phyloP scores from a whole-genome alignment of 1,140 invertebrate genomes.

The Acromyrmex heyeri region DNA sequence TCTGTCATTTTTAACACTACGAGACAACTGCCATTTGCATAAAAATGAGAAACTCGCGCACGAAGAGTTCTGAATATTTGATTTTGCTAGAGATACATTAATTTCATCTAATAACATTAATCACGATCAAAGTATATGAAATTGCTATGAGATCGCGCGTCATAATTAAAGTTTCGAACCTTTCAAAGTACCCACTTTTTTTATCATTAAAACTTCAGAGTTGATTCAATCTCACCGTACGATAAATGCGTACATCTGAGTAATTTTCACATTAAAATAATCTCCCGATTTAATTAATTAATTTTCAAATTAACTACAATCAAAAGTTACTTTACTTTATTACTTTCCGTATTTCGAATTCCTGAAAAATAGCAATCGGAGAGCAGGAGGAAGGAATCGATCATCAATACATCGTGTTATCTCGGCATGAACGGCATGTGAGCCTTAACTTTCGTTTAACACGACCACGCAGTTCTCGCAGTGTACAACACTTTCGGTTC shows the following conservation, averaged over 20 bases:
- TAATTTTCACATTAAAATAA: background rate
- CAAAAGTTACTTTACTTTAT: too few species aligned
- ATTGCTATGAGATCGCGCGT: slow-evolving; percentile 15
- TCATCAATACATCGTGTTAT: slow-evolving; percentile 31
- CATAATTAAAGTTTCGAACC: slow-evolving; percentile 9
- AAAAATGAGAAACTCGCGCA: slow-evolving; percentile 35
- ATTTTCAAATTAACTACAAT: background rate
- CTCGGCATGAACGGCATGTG: slow-evolving; percentile 44
- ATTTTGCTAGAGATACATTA: slow-evolving; percentile 1
- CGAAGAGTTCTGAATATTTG: slow-evolving; percentile 16
- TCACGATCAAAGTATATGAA: slow-evolving; percentile 46
- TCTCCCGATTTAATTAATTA: background rate
- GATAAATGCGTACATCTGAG: background rate
- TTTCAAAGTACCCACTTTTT: background rate
- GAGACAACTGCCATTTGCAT: slow-evolving; percentile 43
- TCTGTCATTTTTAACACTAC: slow-evolving; percentile 10
- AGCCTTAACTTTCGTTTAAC: slow-evolving; percentile 60
- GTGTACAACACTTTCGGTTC: slow-evolving; percentile 27
- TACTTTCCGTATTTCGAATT: too few species aligned
- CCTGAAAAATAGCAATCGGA: background rate
- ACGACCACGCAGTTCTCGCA: slow-evolving; percentile 46
- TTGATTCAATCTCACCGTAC: background rate
- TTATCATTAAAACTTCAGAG: slow-evolving; percentile 17
- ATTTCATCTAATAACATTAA: slow-evolving; percentile 35
- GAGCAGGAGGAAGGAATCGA: slow-evolving; percentile 23